A percentile compares a stretch with the other conserved stretches of the same genome.
phyloP scores from a whole-genome alignment of 2,797 vertebrate species.

The Harpagifer antarcticus region DNA sequence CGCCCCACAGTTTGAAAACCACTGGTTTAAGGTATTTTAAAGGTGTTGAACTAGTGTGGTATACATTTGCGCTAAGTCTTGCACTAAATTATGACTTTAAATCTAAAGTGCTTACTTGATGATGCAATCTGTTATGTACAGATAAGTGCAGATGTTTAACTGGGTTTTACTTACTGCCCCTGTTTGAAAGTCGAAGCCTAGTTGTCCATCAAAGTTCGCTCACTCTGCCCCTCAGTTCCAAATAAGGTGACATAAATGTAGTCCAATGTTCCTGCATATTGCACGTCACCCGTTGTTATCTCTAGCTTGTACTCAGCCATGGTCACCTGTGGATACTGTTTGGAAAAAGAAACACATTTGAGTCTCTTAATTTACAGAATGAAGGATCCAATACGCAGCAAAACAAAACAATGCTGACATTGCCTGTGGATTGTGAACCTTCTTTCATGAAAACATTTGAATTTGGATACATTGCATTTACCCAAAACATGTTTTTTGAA shows the following conservation, averaged over 20 bases:
- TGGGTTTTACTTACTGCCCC: conserved; percentile 51
- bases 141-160: neutral
- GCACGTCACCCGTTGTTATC: conserved; percentile 61
- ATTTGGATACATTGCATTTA: too few relatives aligned
- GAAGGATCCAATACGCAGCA: neutral
- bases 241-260: conserved; percentile 57
- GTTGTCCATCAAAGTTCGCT: conserved; percentile 54
- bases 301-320: conserved; percentile 69
- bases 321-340: conserved; percentile 5
- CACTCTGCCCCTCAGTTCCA: conserved; percentile 60
- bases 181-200: conserved; percentile 40
- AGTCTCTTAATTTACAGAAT: neutral
- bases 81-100: neutral
- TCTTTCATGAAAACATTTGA: neutral
- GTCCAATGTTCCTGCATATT: conserved; percentile 61
- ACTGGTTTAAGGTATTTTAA: neutral
- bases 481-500: neutral
- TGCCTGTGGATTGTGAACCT: neutral
- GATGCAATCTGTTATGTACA: neutral
- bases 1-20: too few relatives aligned
- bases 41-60: too few relatives aligned
- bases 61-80: too few relatives aligned
- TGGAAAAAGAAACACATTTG: neutral
- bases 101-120: neutral
- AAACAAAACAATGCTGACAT: neutral